Percentiles rank a stretch among this genome's conserved stretches.
These are phyloP conservation scores for Mesorhabditis sp. DNA, from an alignment of 2,888 invertebrate species.

Conservation along the genomic window DNA sequence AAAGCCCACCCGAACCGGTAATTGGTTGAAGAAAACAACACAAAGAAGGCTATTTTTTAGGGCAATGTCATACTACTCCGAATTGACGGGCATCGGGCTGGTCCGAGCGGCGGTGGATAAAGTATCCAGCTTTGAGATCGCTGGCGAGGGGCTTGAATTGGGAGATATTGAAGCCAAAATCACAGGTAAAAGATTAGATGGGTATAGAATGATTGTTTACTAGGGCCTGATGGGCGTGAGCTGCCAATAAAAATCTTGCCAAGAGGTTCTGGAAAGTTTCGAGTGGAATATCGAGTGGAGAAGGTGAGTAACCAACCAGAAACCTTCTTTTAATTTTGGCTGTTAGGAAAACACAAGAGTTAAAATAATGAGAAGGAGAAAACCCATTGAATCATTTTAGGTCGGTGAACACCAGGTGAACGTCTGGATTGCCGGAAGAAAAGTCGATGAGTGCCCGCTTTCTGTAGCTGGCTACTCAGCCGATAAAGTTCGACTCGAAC, in stretches of 20 bases:
- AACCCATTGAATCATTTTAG: slow-evolving; percentile 14
- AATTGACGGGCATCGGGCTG: slow-evolving; percentile 57
- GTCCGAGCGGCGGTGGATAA: slow-evolving; percentile 69
- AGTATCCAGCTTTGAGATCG: slow-evolving; percentile 34
- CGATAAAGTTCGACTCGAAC: slow-evolving; percentile 85
- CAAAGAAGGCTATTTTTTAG: slow-evolving; percentile 13
- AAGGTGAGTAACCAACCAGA: slow-evolving; percentile 24
- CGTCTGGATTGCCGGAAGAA: slow-evolving; percentile 81
- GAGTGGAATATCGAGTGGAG: slow-evolving; percentile 81
- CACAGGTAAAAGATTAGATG: slow-evolving; percentile 3
- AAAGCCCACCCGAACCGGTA: not conserved
- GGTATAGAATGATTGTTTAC: slow-evolving; percentile 24
- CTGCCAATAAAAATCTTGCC: slow-evolving; percentile 79
- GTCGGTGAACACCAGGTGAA: slow-evolving; percentile 79
- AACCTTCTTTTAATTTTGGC: not conserved
- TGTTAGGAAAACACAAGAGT: not conserved
- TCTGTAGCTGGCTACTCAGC: slow-evolving; percentile 62
- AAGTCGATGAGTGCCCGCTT: slow-evolving; percentile 59
- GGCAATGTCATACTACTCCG: slow-evolving; percentile 44
- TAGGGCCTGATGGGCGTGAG: slow-evolving; percentile 79
- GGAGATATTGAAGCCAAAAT: slow-evolving; percentile 38
- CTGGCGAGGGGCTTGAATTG: slow-evolving; percentile 37
- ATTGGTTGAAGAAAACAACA: not conserved
- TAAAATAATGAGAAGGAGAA: not conserved
- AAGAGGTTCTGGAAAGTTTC: slow-evolving; percentile 77